Conservation (phyloP, 2,797 vertebrate genomes). For the Acanthornis magna region DNA sequence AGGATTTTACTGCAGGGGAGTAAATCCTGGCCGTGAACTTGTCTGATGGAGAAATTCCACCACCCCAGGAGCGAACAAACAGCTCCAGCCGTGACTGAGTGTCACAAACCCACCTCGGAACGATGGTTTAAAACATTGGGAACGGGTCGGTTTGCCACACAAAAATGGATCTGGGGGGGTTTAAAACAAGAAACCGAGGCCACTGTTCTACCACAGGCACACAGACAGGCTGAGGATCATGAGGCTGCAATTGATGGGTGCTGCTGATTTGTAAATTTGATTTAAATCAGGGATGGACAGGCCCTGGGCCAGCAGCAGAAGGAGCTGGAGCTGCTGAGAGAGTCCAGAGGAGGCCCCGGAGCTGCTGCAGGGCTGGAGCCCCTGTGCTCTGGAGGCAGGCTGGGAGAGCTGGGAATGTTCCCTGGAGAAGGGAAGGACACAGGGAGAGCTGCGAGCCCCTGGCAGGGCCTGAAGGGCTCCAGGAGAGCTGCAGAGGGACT, state of each 20-base stretch:
- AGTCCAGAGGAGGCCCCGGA: neutral
- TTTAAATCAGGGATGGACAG: neutral
- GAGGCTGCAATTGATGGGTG: fast-evolving
- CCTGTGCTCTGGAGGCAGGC: neutral
- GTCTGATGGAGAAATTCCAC: neutral
- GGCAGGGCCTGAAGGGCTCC: neutral
- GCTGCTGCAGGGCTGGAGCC: neutral
- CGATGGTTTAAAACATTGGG: fast-evolving
- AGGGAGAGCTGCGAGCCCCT: neutral
- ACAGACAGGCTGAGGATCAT: fast-evolving
- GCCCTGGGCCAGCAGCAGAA: neutral
- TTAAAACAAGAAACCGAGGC: fast-evolving
- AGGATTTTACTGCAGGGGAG: neutral
- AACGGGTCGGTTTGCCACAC: fast-evolving
- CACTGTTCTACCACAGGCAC: fast-evolving
- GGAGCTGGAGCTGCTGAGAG: neutral
- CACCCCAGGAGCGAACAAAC: fast-evolving
- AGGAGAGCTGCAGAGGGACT: neutral
- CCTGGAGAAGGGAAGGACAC: neutral
- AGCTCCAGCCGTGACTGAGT: fast-evolving
- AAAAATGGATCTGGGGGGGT: neutral
- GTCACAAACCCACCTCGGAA: neutral
- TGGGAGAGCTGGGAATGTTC: neutral
- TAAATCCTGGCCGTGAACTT: neutral
- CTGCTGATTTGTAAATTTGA: neutral